Evolutionary conservation across 1,140 invertebrate species (phyloP), one percentile per base, ranked within the genome.

Genomic region (Sinonovacula constricta): DNA sequence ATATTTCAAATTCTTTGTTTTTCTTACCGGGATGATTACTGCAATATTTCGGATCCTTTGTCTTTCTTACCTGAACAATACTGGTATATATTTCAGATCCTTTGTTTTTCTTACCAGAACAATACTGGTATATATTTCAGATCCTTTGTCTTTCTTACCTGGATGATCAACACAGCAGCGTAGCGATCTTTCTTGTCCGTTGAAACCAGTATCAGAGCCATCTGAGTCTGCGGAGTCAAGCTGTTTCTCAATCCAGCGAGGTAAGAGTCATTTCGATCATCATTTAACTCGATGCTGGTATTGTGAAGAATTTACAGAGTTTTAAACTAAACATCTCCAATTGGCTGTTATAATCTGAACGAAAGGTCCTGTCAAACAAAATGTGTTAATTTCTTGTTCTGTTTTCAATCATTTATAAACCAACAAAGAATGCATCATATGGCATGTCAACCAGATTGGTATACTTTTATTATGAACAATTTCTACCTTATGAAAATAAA

Each of bases 81-180:
- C 39, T 10, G 18, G 39, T 45, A 10, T 45, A 18, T 18, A 45
- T 18, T 10, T 45, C 39, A 45, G 7, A 45, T 45, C n/a, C n/a
- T n/a, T n/a, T n/a, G n/a, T n/a, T n/a, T n/a, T n/a, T n/a, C n/a
- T n/a, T n/a, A n/a, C n/a, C n/a, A n/a, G n/a, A 45, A 45, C 7
- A 45, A 45, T 10, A 45, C 39, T 10, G 18, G 39, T 45, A 10
- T 45, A 18, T 18, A 45, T 18, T 10, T 45, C 39, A 45, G 7
- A 45, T 45, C 7, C 39, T 45, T 10, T 45, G 39, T 10, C 39
- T 10, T 10, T 7, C n/a, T n/a, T 45, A 90, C 88, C 88, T 83
- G 96, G 95, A n/a, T 93, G 92, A 63, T 97, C 95, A 28, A 94
- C 92, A 85, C 95, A 97, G 85, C 96, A 99, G 94, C 92, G 88